Percentiles rank a stretch among this genome's conserved stretches.
These are phyloP conservation scores for Heliangelus exortis DNA, from an alignment of 2,797 vertebrate species.

Conservation along the genomic window DNA sequence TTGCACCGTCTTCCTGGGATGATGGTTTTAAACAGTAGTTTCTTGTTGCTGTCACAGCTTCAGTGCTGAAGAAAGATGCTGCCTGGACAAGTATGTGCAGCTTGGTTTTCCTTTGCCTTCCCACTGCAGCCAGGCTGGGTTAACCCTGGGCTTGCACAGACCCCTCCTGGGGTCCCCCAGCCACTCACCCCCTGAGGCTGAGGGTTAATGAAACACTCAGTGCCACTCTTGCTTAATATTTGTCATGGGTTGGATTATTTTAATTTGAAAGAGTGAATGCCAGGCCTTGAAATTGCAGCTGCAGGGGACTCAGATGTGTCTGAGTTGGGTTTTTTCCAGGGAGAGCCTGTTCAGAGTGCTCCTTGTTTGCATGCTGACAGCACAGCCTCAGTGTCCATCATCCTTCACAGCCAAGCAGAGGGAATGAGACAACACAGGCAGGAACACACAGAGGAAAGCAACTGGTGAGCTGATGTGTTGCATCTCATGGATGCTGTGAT, in stretches of 20 bases:
- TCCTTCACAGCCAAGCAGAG: background rate
- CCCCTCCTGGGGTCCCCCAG: background rate
- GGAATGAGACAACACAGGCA: background rate
- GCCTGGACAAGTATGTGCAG: background rate
- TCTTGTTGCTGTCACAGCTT: background rate
- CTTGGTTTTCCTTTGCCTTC: background rate
- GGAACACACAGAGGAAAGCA: background rate
- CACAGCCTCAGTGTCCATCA: too few relatives aligned
- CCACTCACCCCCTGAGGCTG: too few relatives aligned
- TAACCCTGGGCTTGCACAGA: background rate
- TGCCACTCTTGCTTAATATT: background rate
- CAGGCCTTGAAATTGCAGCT: background rate
- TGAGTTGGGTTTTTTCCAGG: background rate
- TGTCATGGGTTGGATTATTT: background rate
- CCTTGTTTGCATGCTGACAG: background rate
- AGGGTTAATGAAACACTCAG: background rate
- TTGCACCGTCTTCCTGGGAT: background rate
- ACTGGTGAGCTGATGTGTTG: background rate
- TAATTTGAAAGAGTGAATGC: background rate
- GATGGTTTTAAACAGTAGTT: background rate
- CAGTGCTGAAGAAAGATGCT: background rate
- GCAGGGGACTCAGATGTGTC: background rate
- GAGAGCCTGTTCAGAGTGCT: background rate
- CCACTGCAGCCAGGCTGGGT: fast-evolving
- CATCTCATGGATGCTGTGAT: background rate